phyloP scores from a whole-genome alignment of 2,888 invertebrate species.

The Mycalesis mineus region DNA sequence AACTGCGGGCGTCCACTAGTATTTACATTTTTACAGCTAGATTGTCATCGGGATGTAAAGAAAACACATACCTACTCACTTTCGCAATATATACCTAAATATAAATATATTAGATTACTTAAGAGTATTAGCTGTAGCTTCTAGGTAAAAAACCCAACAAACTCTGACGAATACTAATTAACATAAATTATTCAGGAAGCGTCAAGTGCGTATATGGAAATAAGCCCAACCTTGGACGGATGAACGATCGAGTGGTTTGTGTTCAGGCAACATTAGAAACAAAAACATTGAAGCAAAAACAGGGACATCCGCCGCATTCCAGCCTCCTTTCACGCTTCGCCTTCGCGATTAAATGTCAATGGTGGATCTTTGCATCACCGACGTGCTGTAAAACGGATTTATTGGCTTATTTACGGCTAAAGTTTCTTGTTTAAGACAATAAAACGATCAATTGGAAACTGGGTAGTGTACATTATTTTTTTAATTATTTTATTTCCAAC shows the following conservation, averaged over 20 bases:
- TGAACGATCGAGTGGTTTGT: constrained; percentile 7
- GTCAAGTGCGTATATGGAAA: constrained; percentile 1
- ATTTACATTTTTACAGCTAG: no score
- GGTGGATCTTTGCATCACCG: constrained; percentile 27
- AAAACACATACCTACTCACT: no score
- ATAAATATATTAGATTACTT: no score
- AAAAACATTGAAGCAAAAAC: constrained; percentile 31
- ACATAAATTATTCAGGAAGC: constrained; percentile 7
- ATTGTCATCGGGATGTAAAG: no score
- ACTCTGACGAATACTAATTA: background rate
- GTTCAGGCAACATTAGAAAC: constrained; percentile 31
- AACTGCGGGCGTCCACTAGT: no score
- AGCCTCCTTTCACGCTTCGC: constrained; percentile 50
- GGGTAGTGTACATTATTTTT: no score
- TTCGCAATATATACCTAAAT: no score
- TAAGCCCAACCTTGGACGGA: constrained; percentile 8
- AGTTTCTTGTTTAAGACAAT: background rate
- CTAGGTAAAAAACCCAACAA: background rate
- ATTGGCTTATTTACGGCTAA: background rate
- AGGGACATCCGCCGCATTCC: constrained; percentile 50
- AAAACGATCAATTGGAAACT: no score
- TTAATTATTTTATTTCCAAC: no score
- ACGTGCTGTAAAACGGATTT: background rate
- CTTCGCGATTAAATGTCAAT: constrained; percentile 29
- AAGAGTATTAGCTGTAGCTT: background rate